Conservation (phyloP, 1,140 invertebrate species). For the Drosophila nigrodunni region DNA sequence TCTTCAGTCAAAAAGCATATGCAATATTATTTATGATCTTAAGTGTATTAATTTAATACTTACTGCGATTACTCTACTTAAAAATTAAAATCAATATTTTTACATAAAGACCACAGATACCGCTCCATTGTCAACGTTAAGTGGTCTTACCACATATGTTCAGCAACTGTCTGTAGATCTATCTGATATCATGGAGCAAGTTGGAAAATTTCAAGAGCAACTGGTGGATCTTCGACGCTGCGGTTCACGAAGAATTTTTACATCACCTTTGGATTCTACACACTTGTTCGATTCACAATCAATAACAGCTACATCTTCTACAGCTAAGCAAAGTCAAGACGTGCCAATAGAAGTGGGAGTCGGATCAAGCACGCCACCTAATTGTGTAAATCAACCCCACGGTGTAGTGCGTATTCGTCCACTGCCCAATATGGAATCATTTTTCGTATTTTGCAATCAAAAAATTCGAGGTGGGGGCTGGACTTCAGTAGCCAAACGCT, state of each 20-base stretch:
- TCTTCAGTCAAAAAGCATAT: no score
- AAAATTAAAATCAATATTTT: background rate
- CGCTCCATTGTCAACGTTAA: conserved; percentile 44
- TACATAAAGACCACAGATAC: conserved; percentile 13
- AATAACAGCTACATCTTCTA: background rate
- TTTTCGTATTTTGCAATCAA: conserved; percentile 68
- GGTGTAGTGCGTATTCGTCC: conserved; percentile 61
- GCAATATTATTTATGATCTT: no score
- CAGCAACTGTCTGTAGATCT: conserved; percentile 47
- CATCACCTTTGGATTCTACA: background rate
- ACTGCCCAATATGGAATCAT: conserved; percentile 38
- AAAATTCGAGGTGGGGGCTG: conserved; percentile 61
- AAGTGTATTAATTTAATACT: no score
- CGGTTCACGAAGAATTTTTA: background rate
- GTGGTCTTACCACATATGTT: conserved; percentile 48
- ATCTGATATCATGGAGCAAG: conserved; percentile 42
- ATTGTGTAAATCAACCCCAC: conserved; percentile 51
- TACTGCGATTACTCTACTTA: no score
- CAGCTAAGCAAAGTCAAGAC: background rate
- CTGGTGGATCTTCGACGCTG: conserved; percentile 52
- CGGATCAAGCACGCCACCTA: conserved; percentile 36
- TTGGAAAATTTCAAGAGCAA: conserved; percentile 62
- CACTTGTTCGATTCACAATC: conserved; percentile 34
- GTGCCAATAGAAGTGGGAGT: background rate
- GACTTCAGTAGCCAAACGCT: conserved; percentile 58